phyloP scores from a whole-genome alignment of 2,113 vertebrate species.

The Pleuronectes platessa region DNA sequence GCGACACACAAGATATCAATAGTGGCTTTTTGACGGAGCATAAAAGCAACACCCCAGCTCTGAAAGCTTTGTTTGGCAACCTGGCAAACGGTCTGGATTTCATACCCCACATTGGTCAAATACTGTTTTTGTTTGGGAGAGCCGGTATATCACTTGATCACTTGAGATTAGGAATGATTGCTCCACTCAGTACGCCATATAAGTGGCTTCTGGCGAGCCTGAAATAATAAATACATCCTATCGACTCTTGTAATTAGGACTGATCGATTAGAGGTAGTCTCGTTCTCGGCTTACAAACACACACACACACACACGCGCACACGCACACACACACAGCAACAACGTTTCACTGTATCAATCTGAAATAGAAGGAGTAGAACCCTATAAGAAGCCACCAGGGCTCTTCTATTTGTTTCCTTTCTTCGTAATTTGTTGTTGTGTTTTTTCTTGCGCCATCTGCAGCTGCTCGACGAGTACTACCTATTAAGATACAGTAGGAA shows the following conservation, averaged over 20 bases:
- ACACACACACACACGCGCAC: not conserved
- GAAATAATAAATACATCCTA: slow-evolving; percentile 64
- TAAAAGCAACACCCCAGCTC: slow-evolving; percentile 17
- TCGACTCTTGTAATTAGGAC: slow-evolving; percentile 76
- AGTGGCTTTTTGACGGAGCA: not conserved
- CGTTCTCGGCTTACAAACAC: slow-evolving; percentile 38
- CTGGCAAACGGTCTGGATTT: slow-evolving; percentile 42
- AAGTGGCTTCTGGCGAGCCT: slow-evolving; percentile 62
- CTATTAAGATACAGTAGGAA: slow-evolving; percentile 61
- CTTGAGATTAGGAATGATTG: slow-evolving; percentile 63
- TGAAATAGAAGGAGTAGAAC: not conserved
- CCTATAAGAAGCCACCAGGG: not conserved
- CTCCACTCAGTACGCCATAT: slow-evolving; percentile 63
- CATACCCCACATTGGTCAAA: slow-evolving; percentile 32
- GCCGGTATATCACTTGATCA: slow-evolving; percentile 64
- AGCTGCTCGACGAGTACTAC: slow-evolving; percentile 57
- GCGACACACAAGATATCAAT: slow-evolving; percentile 11
- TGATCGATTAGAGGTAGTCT: slow-evolving; percentile 76
- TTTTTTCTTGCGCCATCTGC: slow-evolving; percentile 43
- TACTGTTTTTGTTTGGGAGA: slow-evolving; percentile 45
- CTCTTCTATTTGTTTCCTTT: slow-evolving; percentile 13
- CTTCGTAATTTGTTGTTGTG: slow-evolving; percentile 41
- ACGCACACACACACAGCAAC: not conserved
- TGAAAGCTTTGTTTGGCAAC: slow-evolving; percentile 41
- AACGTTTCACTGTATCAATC: slow-evolving; percentile 14